Evolutionary conservation across 2,113 vertebrate genomes (phyloP), one percentile per base, ranked within the genome.

Genomic region (Anguilla rostrata): DNA sequence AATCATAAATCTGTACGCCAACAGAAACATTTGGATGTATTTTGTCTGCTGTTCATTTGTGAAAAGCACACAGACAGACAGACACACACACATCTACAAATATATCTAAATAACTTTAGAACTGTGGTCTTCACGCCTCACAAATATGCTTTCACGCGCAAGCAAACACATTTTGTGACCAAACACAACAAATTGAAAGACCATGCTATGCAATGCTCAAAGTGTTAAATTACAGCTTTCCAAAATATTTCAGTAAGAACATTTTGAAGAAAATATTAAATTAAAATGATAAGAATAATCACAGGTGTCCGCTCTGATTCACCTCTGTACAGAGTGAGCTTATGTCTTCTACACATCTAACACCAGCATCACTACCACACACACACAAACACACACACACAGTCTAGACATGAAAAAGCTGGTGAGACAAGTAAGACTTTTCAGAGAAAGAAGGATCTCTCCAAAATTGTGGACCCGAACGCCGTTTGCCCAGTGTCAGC

Each of bases 401-500:
- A 57, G 39, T 39, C 81, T 49, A 66, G 66, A n/a, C 57, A 88
- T 88, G 40, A 86, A 14, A 53, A 82, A 56, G 15, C 85, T 20
- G 39, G 26, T 22, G 78, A 39, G 40, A 63, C 41, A 43, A 82
- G 39, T 43, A 79, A 66, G n/a, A 15, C 29, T 49, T 82, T 56
- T 57, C 46, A 1, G 40, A 26, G 49, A 39, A 79, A 91, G 79
- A 39, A 92, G 85, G 89, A 90, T 88, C 87, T 85, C 63, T 75
- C 82, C 86, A 82, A 12, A 84, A 81, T 85, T 88, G 29, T 56
- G 82, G n/a, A 95, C 91, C 89, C 90, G 83, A 87, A 88, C 91
- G 92, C 93, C 92, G 91, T 93, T 93, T 93, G 93, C 93, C 93
- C 90, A 85, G 91, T 92, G 92, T 92, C 94, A 90, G 93, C 91